Base-by-base conservation (phyloP, 2,797 vertebrate genomes). In the Notolabrus celidotus region DNA sequence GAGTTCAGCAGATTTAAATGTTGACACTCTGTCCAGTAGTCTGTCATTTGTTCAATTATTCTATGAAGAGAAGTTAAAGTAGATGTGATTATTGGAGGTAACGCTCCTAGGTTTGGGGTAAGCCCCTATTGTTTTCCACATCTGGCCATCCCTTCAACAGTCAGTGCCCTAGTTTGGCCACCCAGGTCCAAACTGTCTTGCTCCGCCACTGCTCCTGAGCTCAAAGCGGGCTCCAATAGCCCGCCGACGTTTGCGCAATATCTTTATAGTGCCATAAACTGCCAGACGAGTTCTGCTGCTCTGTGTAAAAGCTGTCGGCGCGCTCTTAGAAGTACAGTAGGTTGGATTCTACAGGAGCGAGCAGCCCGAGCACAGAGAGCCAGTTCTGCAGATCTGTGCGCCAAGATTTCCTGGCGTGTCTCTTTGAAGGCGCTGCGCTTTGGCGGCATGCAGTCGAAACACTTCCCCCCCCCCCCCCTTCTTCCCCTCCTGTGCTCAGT, bases 391-490 rank as follows among this genome's bases (percentile, higher is more conserved):
- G 9, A 20, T 67, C 7, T 15, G 56, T 39, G 79, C 39, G 79
- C 52, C 65, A 54, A 38, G 25, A 3, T 17, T 65, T 25, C 33
- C 22, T 39, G 43, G 57, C 47, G 46, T n/a, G n/a, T 64, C 19
- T 53, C 57, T 84, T 71, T 84, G 79, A 78, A 77, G 77, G 59
- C 47, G 67, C 47, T 34, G 77, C 65, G 74, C 68, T 53, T 45
- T 56, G 6, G 42, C 43, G 14, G 50, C 71, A 57, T 15, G 58
- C 63, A 50, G 14, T 68, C 46, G 36, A 46, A 55, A 54, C 47
- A 12, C 34, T 7, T 69, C 39, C 68, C 36, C 46, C 12, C 12
- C n/a, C n/a, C n/a, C n/a, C n/a, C n/a, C n/a, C n/a, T n/a, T n/a
- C n/a, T n/a, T n/a, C n/a, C n/a, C n/a, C n/a, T n/a, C 46, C 10